Conservation (phyloP, 2,888 invertebrate genomes). For the Synanthedon vespiformis region DNA sequence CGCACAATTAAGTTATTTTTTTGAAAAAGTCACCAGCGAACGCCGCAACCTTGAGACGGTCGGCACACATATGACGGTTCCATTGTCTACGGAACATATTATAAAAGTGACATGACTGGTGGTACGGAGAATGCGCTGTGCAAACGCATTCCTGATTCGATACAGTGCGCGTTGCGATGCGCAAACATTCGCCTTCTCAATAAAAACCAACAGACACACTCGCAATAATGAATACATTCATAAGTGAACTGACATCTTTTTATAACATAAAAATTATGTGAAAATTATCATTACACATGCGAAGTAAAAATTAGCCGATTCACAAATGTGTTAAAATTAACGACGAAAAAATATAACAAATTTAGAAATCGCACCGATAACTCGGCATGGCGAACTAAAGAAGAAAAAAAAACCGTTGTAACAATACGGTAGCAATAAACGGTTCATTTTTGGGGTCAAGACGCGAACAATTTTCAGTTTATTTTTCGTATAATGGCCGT, state of each 20-base stretch:
- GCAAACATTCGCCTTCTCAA: constrained; percentile 1
- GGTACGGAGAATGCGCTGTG: constrained; percentile 23
- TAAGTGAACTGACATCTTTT: constrained; percentile 7
- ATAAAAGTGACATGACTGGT: constrained; percentile 21
- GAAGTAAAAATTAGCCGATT: neutral
- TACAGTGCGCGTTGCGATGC: constrained; percentile 22
- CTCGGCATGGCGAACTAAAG: constrained; percentile 25
- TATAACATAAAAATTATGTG: constrained; percentile 19
- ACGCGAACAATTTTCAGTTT: constrained; percentile 26
- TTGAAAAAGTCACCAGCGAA: neutral
- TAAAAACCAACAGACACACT: constrained; percentile 9
- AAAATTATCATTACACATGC: constrained; percentile 5
- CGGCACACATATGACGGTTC: constrained; percentile 43
- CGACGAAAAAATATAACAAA: constrained; percentile 26
- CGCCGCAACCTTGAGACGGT: constrained; percentile 39
- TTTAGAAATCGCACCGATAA: constrained; percentile 46
- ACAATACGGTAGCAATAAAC: constrained; percentile 20
- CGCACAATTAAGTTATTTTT: too few relatives aligned
- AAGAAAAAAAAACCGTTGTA: constrained; percentile 34
- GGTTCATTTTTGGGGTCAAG: constrained; percentile 17
- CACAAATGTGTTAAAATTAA: neutral
- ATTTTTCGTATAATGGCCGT: constrained; percentile 50
- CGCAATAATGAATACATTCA: constrained; percentile 7
- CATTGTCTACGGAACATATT: constrained; percentile 22
- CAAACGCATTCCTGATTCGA: constrained; percentile 58